Conservation (phyloP, 1,140 invertebrate species). For the Nephila pilipes region DNA sequence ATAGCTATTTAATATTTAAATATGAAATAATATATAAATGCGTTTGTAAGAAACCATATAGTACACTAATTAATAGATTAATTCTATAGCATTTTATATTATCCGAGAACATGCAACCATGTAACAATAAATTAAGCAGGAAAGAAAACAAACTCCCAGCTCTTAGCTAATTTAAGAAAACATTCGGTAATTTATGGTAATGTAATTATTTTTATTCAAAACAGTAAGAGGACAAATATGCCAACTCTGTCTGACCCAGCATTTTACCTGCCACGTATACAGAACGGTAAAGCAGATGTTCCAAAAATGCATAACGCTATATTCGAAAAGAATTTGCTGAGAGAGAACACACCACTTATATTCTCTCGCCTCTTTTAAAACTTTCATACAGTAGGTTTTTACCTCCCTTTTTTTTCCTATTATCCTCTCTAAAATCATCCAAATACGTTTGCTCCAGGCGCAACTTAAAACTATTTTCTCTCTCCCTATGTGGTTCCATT, state of each 20-base stretch:
- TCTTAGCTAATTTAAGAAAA: no score
- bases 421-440: neutral
- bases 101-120: no score
- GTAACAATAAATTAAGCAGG: no score
- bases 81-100: no score
- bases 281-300: neutral
- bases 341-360: constrained; percentile 1
- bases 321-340: neutral
- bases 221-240: neutral
- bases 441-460: neutral
- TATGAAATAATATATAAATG: no score
- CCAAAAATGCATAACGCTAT: neutral
- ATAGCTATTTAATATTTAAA: no score
- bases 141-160: no score
- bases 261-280: neutral
- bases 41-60: no score
- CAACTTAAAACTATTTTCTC: constrained; percentile 32
- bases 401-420: neutral
- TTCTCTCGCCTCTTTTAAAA: neutral
- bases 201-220: no score
- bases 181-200: no score
- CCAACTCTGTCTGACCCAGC: neutral
- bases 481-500: neutral
- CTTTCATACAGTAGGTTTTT: constrained; percentile 16
- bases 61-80: no score